phyloP scores from a whole-genome alignment of 2,888 invertebrate genomes.

The Parnassius orleans region DNA sequence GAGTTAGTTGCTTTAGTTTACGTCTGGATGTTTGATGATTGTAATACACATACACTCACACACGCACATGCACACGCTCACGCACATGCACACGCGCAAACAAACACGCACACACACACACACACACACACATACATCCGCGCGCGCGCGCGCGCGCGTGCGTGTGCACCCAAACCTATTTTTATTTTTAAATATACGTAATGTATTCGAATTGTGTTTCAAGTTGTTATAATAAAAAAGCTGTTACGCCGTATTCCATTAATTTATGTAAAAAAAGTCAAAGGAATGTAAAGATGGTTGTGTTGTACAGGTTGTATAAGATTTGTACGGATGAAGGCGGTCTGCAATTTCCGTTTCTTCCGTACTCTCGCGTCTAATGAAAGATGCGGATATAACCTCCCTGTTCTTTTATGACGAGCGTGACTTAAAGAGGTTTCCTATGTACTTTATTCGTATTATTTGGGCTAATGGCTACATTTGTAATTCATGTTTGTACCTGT shows the following conservation, averaged over 20 bases:
- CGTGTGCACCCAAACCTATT: no score
- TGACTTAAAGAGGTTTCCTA: slow-evolving; percentile 26
- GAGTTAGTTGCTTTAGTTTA: no score
- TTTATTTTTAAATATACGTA: no score
- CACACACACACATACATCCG: no score
- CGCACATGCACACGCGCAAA: no score
- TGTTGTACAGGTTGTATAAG: slow-evolving; percentile 13
- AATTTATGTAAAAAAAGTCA: slow-evolving; percentile 3
- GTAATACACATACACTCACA: no score
- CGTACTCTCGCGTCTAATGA: slow-evolving; percentile 40
- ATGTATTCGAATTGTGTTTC: no score
- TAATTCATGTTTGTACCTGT: background rate
- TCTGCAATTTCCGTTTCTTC: slow-evolving; percentile 50
- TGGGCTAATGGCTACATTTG: background rate
- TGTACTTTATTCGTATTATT: slow-evolving; percentile 5
- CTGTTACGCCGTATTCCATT: background rate
- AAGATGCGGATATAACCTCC: slow-evolving; percentile 45
- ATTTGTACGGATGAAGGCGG: slow-evolving; percentile 40
- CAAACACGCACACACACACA: no score
- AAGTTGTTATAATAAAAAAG: no score
- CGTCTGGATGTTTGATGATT: no score
- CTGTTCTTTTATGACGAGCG: slow-evolving; percentile 34
- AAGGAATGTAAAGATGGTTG: slow-evolving; percentile 17
- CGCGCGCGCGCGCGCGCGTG: no score
- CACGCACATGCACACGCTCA: no score